Base-by-base conservation (phyloP, 1,140 invertebrate species). In the Drosophila subobscura region DNA sequence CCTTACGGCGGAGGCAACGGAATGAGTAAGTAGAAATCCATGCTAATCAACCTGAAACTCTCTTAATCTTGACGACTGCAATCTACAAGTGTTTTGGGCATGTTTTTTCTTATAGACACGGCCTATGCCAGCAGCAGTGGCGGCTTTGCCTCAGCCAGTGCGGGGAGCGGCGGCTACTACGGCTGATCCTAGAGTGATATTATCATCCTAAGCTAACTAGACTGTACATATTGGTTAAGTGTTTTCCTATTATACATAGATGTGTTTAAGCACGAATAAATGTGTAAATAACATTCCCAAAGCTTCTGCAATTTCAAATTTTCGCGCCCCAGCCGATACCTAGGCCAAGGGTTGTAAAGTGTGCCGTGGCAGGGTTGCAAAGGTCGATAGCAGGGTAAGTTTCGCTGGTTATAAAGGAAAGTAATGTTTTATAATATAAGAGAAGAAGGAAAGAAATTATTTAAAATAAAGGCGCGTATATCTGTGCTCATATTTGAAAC, bases 81-180 rank as follows among this genome's bases (percentile, higher is more conserved):
- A 25, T 71, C 37, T 61, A 65, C 57, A 71, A 91, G 89, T 91
- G 81, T 89, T 91, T 55, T 91, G 89, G 89, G 76, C 68, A 5
- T 91, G 81, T 72, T 91, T 71, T 55, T 61, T 91, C 8, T 53
- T 83, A 12, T 86, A 91, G 89, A 71, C 54, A 89, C 85, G 3
- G 85, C 81, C 5, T 91, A 68, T 66, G 81, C 89, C 10, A 91
- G 89, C 54, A 90, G 89, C 70, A 90, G 74, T 46, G 80, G 89
- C 25, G 85, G 89, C 46, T 83, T 85, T 51, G 68, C 79, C 37
- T 72, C 61, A 22, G 89, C 89, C 29, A 80, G 78, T 78, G 78
- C 64, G 22, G 74, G 88, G 42, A 54, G 58, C 25, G 76, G 70
- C 8, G 74, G 83, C 16, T 86, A 76, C 37, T 86, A 88, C 20